These are phyloP conservation scores for Hydrophis major DNA, from an alignment of 2,797 vertebrate genomes.

Conservation along the genomic window DNA sequence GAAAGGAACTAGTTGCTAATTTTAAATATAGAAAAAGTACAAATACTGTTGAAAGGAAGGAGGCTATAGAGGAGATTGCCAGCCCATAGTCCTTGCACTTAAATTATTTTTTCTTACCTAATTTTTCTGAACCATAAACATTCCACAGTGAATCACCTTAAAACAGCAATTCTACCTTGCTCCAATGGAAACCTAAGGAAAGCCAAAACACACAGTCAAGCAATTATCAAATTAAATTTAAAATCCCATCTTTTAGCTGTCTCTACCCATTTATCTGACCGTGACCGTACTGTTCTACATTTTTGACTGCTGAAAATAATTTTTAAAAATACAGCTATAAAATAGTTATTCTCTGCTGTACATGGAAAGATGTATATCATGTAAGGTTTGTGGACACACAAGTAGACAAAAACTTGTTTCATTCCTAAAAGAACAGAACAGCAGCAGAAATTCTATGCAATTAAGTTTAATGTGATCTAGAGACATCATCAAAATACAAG, in stretches of 20 bases:
- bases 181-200: background rate
- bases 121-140: background rate
- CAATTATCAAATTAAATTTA: background rate
- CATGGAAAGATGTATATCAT: background rate
- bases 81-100: background rate
- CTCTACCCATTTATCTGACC: background rate
- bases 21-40: background rate
- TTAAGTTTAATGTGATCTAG: background rate
- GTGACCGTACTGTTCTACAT: background rate
- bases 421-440: background rate
- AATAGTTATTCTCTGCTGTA: background rate
- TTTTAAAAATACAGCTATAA: background rate
- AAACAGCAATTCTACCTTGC: background rate
- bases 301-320: background rate
- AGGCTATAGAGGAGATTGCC: background rate
- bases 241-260: background rate
- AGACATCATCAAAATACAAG: background rate
- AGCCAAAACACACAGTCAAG: background rate
- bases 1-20: background rate
- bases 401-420: background rate
- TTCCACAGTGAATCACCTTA: background rate
- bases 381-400: background rate
- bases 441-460: background rate
- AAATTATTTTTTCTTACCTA: background rate
- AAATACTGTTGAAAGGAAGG: background rate